Percentiles rank a stretch among this genome's conserved stretches.
These are phyloP conservation scores for Ciconia stormi DNA, from an alignment of 2,113 vertebrate genomes.

Conservation along the genomic window DNA sequence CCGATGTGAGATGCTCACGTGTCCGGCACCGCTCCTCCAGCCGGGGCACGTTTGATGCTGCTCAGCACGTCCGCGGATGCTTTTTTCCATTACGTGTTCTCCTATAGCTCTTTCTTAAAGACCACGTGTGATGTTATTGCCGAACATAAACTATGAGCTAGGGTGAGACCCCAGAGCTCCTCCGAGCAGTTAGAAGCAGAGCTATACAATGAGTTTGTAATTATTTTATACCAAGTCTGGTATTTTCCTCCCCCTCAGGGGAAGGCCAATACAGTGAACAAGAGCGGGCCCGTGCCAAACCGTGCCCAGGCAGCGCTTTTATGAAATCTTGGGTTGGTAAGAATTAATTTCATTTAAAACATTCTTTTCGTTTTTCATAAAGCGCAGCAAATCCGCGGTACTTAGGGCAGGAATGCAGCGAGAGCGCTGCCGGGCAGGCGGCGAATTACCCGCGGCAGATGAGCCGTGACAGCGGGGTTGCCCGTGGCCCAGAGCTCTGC, in stretches of 20 bases:
- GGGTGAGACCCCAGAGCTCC: background rate
- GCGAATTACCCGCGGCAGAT: background rate
- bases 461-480: background rate
- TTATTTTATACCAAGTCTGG: background rate
- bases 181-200: background rate
- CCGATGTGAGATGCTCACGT: background rate
- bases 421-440: slow-evolving; percentile 36
- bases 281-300: slow-evolving; percentile 4
- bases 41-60: background rate
- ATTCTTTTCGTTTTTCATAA: slow-evolving; percentile 81
- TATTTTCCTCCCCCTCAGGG: slow-evolving; percentile 7
- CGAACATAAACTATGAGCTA: background rate
- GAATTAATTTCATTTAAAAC: slow-evolving; percentile 79
- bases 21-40: rapidly evolving
- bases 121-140: background rate
- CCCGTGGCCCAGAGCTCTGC: background rate
- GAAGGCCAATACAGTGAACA: background rate
- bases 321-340: slow-evolving; percentile 67
- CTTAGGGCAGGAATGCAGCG: slow-evolving; percentile 69
- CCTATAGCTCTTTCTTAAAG: background rate
- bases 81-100: background rate
- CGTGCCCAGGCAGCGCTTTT: slow-evolving; percentile 58
- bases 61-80: rapidly evolving
- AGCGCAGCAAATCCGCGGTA: slow-evolving; percentile 76
- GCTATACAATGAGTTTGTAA: background rate